Conservation (phyloP, 2,113 vertebrate species). For the Python bivittatus region DNA sequence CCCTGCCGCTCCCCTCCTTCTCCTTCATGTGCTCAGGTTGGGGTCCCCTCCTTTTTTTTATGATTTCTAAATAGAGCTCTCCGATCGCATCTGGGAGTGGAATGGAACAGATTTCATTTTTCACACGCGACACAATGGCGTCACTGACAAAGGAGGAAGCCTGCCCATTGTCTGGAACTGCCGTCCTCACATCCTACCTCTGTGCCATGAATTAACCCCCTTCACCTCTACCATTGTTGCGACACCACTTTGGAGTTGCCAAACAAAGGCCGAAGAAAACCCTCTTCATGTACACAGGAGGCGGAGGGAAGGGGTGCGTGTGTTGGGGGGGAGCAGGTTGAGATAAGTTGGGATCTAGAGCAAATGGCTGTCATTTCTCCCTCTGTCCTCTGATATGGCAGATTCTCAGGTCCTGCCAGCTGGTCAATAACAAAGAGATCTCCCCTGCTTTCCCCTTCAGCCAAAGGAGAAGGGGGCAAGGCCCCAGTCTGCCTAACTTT, state of each 20-base stretch:
- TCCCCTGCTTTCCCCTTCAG: neutral
- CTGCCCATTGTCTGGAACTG: slow-evolving; percentile 75
- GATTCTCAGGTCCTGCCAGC: slow-evolving; percentile 1
- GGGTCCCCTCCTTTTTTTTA: slow-evolving; percentile 45
- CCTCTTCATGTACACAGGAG: slow-evolving; percentile 52
- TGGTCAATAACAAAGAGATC: slow-evolving; percentile 4
- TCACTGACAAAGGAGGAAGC: slow-evolving; percentile 74
- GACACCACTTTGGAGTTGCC: slow-evolving; percentile 65
- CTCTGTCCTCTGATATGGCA: neutral
- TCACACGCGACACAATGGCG: slow-evolving; percentile 80
- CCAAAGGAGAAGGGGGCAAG: neutral
- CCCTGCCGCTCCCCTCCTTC: neutral
- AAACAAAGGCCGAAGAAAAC: slow-evolving; percentile 74
- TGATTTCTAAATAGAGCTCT: slow-evolving; percentile 67
- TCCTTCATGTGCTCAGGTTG: slow-evolving; percentile 46
- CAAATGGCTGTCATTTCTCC: neutral
- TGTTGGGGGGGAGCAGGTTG: neutral
- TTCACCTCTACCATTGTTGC: slow-evolving; percentile 76
- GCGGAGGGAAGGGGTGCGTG: neutral
- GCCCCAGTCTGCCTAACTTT: neutral
- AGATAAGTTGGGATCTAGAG: neutral
- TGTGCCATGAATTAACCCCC: slow-evolving; percentile 80
- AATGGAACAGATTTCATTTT: slow-evolving; percentile 79
- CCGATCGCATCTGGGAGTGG: slow-evolving; percentile 69
- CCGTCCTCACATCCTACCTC: slow-evolving; percentile 80